These are phyloP conservation scores for Protobothrops mucrosquamatus DNA, from an alignment of 2,113 vertebrate species.

Conservation along the genomic window DNA sequence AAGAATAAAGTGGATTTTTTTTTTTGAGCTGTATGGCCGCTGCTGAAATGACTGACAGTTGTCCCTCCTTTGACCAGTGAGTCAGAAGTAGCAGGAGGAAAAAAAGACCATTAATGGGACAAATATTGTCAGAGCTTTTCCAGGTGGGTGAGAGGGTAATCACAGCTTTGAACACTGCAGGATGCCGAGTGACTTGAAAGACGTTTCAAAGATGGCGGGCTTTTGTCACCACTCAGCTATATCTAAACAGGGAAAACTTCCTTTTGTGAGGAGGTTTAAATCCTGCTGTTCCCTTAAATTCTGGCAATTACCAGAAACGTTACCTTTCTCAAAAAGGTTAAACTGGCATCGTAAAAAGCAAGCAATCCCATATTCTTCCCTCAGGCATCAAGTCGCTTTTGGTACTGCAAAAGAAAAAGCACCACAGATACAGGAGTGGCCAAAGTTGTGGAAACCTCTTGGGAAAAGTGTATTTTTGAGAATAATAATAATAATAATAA, in stretches of 20 bases:
- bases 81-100: background rate
- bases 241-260: conserved; percentile 17
- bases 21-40: background rate
- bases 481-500: too few species aligned
- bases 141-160: background rate
- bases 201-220: background rate
- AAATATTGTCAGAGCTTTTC: background rate
- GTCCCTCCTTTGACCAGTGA: background rate
- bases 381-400: background rate
- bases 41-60: background rate
- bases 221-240: conserved; percentile 21
- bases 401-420: too few species aligned
- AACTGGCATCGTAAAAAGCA: conserved; percentile 12
- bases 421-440: too few species aligned
- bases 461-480: too few species aligned
- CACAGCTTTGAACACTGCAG: background rate
- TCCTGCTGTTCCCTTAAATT: conserved; percentile 39
- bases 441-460: too few species aligned
- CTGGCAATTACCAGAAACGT: background rate
- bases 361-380: conserved; percentile 17
- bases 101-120: background rate
- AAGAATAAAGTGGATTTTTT: background rate
- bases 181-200: background rate
- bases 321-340: background rate
- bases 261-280: background rate